Base-by-base conservation (phyloP, 2,888 invertebrate species). In the Eulithis testata region DNA sequence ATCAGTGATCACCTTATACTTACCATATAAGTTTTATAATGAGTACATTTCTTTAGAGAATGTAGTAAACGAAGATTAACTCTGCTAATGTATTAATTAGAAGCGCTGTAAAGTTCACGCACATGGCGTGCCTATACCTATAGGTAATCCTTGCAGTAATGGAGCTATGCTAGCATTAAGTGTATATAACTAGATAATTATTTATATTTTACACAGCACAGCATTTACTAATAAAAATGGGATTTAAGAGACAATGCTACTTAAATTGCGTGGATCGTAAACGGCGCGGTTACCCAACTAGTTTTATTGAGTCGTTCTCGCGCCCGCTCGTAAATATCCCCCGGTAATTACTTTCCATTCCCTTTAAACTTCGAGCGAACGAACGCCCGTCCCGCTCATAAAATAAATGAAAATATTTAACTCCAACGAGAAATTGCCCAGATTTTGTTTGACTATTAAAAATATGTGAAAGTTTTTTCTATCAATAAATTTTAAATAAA, bases 261-360 rank as follows among this genome's bases (percentile, higher is more conserved):
- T 86, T 84, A 86, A 84, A 86, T 82, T 81, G 82, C 78, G 82
- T 76, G 76, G 76, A 79, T 84, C 85, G 84, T 86, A 84, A 87
- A 88, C 84, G 85, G 80, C 79, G 89, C 84, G 87, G 88, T 86
- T 86, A 85, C 85, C 83, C 85, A 78, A 83, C 86, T 88, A 89
- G 88, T 88, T 91, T 90, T 89, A 91, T 90, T 88, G 88, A 87
- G 87, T 86, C 84, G 85, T 89, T 89, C 85, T 84, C 87, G 82
- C 85, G 83, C 83, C 82, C 79, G 86, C 83, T 89, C 89, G 87
- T 90, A 90, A 91, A 90, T 89, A 87, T 89, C 85, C 82, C 84
- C 75, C 78, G 85, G 88, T 89, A 90, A 91, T 91, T 90, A 89
- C 89, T 90, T 89, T 86, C 86, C 84, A 87, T 87, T 88, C 86